Base-by-base conservation (phyloP, 2,888 invertebrate genomes). In the Corythucha ciliata region DNA sequence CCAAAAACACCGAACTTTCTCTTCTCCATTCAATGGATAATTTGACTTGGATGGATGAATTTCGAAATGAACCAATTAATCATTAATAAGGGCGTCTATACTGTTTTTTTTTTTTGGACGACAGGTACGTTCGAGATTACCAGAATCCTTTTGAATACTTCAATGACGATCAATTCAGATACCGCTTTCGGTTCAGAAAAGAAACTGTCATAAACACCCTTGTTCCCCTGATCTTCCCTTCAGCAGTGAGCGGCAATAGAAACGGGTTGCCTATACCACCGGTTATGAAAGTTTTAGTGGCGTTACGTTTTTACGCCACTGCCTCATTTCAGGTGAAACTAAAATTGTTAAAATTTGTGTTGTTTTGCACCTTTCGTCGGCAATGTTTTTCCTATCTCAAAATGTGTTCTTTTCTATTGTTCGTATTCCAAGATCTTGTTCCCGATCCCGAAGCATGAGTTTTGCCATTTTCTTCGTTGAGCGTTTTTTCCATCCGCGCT, bases 401-500 rank as follows among this genome's bases (percentile, higher is more conserved):
- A 14, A 14, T 34, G 18, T 18, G 10, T 34, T 14, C 18, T 34
- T 10, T 34, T 34, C 16, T 34, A 16, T 34, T 34, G 34, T 27
- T n/a, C 25, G 24, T 6, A 2, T n/a, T 2, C 44, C 16, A 18
- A 18, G 7, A 26, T 22, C 25, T 26, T 42, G 2, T 26, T 26
- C 2, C 18, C 6, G 27, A 40, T 24, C 8, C 7, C 2, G 4
- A 21, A 24, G 12, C 21, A 21, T 2, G 40, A 12, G 2, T 14
- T 25, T 40, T 40, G 14, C 10, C 24, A 24, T 8, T 40, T n/a
- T 40, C 8, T 40, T 14, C 10, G 2, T 4, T 2, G 7, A 4
- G 40, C 14, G 14, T 40, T 26, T 33, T 25, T 34, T 51, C 54
- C n/a, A 50, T 51, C 16, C 47, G 33, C 24, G 50, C 52, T 29